Conservation (phyloP, 2,113 vertebrate genomes). For the Bothrops jararaca region DNA sequence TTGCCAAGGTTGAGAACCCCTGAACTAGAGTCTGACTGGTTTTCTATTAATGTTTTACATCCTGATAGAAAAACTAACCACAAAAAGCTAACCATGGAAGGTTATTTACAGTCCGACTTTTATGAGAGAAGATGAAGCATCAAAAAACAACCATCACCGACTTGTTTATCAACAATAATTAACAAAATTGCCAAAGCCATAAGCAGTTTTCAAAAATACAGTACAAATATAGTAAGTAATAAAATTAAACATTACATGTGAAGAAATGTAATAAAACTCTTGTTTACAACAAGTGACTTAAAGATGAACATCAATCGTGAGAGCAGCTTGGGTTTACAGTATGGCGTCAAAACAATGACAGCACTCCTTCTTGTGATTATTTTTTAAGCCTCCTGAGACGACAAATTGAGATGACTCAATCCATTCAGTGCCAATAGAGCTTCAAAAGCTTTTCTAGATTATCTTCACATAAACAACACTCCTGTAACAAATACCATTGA, state of each 20-base stretch:
- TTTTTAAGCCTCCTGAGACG: background rate
- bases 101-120: background rate
- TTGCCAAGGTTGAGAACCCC: too few relatives aligned
- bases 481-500: background rate
- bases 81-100: background rate
- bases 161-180: background rate
- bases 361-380: background rate
- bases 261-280: background rate
- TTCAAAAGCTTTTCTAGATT: background rate
- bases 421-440: background rate
- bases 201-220: background rate
- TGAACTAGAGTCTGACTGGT: background rate
- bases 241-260: background rate
- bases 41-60: background rate
- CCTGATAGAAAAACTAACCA: background rate
- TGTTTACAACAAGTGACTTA: background rate
- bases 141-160: background rate
- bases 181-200: background rate
- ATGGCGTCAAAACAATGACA: background rate
- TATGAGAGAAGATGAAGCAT: background rate
- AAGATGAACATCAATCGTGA: background rate
- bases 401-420: background rate
- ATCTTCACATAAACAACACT: background rate
- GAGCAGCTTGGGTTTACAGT: background rate
- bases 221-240: background rate